Conservation (phyloP, 1,140 invertebrate species). For the Olivierus martensii region DNA sequence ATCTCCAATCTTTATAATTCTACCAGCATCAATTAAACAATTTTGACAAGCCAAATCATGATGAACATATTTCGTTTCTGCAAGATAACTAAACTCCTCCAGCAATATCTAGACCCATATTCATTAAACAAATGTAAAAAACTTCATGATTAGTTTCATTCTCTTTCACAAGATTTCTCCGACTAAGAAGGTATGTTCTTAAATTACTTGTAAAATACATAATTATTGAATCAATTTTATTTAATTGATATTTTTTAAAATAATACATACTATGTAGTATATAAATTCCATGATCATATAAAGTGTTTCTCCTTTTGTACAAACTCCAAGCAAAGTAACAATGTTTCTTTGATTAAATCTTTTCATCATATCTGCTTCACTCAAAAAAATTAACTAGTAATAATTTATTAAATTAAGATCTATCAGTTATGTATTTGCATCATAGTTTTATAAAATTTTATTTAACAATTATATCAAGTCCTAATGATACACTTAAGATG, state of each 20-base stretch:
- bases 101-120: conserved; percentile 73
- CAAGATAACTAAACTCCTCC: conserved; percentile 69
- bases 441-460: too few relatives aligned
- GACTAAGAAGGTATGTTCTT: conserved; percentile 69
- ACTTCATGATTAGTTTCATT: conserved; percentile 53
- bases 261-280: conserved; percentile 66
- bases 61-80: conserved; percentile 65
- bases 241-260: too few relatives aligned
- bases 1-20: conserved; percentile 74
- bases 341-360: conserved; percentile 81
- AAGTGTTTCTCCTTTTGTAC: conserved; percentile 66
- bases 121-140: conserved; percentile 57
- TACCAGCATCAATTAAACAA: conserved; percentile 67
- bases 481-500: too few relatives aligned
- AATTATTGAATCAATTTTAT: too few relatives aligned
- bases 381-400: conserved; percentile 79
- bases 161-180: conserved; percentile 66
- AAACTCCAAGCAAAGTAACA: conserved; percentile 69
- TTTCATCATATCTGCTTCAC: conserved; percentile 85
- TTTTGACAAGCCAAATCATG: conserved; percentile 74
- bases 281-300: conserved; percentile 89
- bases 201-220: conserved; percentile 46
- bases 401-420: too few relatives aligned
- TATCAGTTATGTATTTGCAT: too few relatives aligned
- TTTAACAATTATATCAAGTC: too few relatives aligned